phyloP scores from a whole-genome alignment of 2,797 vertebrate genomes.

The Sphenodon punctatus region DNA sequence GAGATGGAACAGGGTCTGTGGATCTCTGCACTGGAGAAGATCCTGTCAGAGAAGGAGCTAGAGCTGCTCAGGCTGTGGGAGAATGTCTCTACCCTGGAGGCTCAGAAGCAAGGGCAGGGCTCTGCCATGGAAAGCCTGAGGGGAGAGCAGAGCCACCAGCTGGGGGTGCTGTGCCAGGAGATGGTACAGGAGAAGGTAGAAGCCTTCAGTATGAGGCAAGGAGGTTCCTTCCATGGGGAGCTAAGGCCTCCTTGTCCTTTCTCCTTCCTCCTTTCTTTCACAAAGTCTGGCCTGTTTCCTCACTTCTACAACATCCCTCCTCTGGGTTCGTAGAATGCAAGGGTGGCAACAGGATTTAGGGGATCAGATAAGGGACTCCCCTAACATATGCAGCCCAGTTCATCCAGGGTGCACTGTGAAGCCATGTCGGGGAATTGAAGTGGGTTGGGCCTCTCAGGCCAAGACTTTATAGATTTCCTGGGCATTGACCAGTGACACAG shows the following conservation, averaged over 20 bases:
- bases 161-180: conserved; percentile 42
- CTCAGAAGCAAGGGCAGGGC: conserved; percentile 61
- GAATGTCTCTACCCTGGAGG: conserved; percentile 36
- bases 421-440: background rate
- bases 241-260: background rate
- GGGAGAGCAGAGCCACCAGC: conserved; percentile 57
- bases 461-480: too few relatives aligned
- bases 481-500: background rate
- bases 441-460: background rate
- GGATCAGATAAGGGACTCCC: background rate
- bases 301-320: too few relatives aligned
- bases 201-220: background rate
- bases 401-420: background rate
- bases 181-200: conserved; percentile 54
- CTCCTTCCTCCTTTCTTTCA: background rate
- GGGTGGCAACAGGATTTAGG: background rate
- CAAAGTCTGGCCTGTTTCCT: too few relatives aligned
- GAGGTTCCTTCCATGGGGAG: too few relatives aligned
- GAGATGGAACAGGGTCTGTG: background rate
- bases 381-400: background rate
- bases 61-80: conserved; percentile 67
- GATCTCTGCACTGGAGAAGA: conserved; percentile 63
- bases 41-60: conserved; percentile 76
- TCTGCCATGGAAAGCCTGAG: background rate
- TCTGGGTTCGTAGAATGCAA: too few relatives aligned